These are phyloP conservation scores for Falco novaeseelandiae DNA, from an alignment of 2,797 vertebrate species.

Conservation along the genomic window DNA sequence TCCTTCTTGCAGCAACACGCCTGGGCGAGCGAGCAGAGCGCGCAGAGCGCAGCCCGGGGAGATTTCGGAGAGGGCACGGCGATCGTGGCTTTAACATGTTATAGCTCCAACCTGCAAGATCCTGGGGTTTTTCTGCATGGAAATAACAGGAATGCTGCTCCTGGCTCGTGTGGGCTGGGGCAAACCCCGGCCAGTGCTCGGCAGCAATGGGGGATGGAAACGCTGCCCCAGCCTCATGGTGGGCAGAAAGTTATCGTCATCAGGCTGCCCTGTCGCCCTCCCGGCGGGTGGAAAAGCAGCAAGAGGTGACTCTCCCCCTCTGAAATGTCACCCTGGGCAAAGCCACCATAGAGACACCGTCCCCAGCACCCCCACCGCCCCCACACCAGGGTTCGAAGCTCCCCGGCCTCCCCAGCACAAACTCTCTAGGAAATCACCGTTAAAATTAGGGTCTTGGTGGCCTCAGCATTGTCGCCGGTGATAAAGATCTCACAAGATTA, in stretches of 20 bases:
- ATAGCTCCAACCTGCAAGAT: neutral
- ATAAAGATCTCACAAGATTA: neutral
- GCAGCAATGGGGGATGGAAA: neutral
- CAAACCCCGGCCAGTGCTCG: neutral
- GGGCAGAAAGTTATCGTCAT: neutral
- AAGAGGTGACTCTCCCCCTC: neutral
- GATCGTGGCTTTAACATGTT: neutral
- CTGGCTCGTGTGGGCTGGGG: neutral
- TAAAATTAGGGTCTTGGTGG: neutral
- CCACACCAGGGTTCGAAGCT: rapidly evolving
- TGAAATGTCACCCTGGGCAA: neutral
- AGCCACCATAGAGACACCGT: rapidly evolving
- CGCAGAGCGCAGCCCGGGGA: neutral
- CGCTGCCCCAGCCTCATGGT: neutral
- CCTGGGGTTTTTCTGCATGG: neutral
- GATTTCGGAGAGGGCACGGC: neutral
- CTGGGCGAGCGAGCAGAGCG: neutral
- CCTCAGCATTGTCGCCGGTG: rapidly evolving
- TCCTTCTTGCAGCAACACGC: neutral
- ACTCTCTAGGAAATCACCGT: neutral
- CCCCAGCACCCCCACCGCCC: neutral
- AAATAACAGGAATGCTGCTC: rapidly evolving
- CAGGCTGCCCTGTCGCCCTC: rapidly evolving
- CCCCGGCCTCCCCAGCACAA: rapidly evolving
- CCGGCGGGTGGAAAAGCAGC: neutral